A percentile compares a stretch with the other conserved stretches of the same genome.
Evolutionary conservation across 2,113 vertebrate genomes (phyloP).

Genomic region (Cyprichromis sp.): DNA sequence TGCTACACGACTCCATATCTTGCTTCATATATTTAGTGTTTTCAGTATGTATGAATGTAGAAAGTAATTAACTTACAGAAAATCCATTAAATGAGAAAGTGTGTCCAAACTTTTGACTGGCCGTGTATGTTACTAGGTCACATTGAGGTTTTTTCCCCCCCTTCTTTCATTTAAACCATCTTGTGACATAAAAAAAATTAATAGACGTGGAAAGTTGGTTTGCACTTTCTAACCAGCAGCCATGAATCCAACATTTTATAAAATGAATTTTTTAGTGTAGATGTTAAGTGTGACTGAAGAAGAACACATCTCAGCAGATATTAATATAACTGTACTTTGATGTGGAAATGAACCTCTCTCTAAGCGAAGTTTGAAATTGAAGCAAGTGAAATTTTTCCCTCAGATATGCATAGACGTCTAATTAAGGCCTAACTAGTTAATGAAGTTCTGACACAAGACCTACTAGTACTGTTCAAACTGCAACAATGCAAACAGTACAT

Average conservation of each 20-base stretch:
- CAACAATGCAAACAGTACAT: not conserved
- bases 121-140: not conserved
- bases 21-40: not conserved
- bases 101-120: not conserved
- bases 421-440: not conserved
- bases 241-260: not conserved
- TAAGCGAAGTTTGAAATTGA: not conserved
- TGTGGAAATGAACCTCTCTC: not conserved
- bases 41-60: not conserved
- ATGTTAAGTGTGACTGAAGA: not conserved
- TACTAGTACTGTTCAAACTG: not conserved
- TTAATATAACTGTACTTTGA: not conserved
- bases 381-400: not conserved
- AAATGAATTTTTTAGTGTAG: not conserved
- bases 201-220: not conserved
- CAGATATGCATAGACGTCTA: fast-evolving
- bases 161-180: not conserved
- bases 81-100: not conserved
- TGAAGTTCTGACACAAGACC: not conserved
- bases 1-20: not conserved
- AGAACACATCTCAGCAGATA: not conserved
- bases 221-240: not conserved
- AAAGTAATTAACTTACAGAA: not conserved
- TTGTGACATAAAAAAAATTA: not conserved
- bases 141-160: not conserved